Percentiles rank a stretch among this genome's conserved stretches.
Conservation (phyloP, 2,797 vertebrate genomes). For the Rhynchonycteris naso region DNA sequence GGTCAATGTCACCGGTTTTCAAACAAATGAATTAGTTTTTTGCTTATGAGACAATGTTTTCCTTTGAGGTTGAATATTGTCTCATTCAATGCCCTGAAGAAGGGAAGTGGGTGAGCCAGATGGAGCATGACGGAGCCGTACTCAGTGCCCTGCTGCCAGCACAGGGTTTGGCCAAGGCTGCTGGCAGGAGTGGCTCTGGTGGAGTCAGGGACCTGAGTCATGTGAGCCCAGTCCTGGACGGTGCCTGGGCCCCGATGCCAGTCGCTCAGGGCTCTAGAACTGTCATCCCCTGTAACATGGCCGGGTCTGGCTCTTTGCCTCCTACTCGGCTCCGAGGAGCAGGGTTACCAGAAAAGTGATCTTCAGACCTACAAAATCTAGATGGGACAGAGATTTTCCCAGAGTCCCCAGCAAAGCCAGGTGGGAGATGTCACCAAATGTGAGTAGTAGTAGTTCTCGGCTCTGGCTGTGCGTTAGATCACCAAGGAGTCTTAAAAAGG, state of each 20-base stretch:
- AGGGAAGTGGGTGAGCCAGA: conserved; percentile 44
- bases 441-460: background rate
- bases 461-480: background rate
- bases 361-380: background rate
- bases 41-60: conserved; percentile 60
- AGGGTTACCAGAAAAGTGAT: background rate
- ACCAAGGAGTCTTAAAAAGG: background rate
- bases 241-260: accelerated
- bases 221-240: accelerated
- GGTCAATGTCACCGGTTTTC: background rate
- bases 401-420: accelerated
- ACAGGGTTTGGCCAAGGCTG: accelerated
- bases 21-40: conserved; percentile 22
- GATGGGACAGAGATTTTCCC: background rate
- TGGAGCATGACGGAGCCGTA: background rate
- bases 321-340: background rate
- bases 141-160: background rate
- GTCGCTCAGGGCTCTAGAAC: background rate
- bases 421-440: background rate
- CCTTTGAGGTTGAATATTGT: conserved; percentile 50
- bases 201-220: background rate
- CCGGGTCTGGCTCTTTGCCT: background rate
- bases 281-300: too few species aligned
- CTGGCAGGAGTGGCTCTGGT: background rate
- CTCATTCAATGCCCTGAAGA: conserved; percentile 38